Percentiles rank a stretch among this genome's conserved stretches.
Conservation (phyloP, 2,888 invertebrate species). For the Drosophila neotestacea region DNA sequence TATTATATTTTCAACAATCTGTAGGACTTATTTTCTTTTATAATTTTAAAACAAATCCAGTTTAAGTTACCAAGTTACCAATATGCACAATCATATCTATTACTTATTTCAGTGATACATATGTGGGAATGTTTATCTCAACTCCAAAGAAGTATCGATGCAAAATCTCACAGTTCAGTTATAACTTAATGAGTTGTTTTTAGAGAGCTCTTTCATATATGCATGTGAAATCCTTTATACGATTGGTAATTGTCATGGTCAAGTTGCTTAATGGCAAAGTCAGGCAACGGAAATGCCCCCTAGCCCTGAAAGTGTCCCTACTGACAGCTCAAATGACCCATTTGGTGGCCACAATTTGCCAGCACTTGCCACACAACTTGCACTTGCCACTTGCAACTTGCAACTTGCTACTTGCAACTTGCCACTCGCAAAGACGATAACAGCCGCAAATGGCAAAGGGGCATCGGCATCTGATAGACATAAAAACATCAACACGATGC, state of each 20-base stretch:
- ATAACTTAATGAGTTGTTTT: not conserved
- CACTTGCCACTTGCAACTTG: constrained; percentile 13
- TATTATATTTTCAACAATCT: too few species aligned
- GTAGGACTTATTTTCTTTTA: too few species aligned
- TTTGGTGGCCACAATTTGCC: constrained; percentile 60
- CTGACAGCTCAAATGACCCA: constrained; percentile 61
- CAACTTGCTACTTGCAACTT: not conserved
- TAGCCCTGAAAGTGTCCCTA: constrained; percentile 49
- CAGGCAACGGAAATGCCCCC: constrained; percentile 47
- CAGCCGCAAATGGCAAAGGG: constrained; percentile 38
- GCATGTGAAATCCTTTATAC: not conserved
- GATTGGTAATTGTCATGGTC: constrained; percentile 16
- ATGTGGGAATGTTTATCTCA: too few species aligned
- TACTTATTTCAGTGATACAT: too few species aligned
- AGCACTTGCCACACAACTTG: constrained; percentile 35
- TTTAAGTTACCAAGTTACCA: too few species aligned
- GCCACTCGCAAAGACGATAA: not conserved
- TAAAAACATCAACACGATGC: constrained; percentile 75
- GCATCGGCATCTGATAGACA: constrained; percentile 70
- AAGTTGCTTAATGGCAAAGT: constrained; percentile 24
- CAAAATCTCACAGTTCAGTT: too few species aligned
- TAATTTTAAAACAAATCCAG: too few species aligned
- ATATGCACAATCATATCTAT: too few species aligned
- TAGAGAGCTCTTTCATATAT: not conserved
- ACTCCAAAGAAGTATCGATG: too few species aligned